phyloP scores from a whole-genome alignment of 2,797 vertebrate genomes.

The Myiotriccus ornatus region DNA sequence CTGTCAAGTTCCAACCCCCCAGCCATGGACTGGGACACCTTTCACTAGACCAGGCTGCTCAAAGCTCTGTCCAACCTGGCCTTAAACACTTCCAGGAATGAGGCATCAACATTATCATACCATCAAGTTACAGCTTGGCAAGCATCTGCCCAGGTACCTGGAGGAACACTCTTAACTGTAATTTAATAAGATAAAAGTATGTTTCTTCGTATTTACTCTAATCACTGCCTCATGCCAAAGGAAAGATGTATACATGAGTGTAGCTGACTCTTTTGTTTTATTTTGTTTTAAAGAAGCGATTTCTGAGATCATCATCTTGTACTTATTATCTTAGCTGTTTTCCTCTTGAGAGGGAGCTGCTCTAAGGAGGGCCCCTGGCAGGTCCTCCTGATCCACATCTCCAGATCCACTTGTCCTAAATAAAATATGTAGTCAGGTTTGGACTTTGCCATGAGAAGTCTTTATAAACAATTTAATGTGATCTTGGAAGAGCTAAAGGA shows the following conservation, averaged over 20 bases:
- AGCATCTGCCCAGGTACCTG: background rate
- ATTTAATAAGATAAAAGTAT: background rate
- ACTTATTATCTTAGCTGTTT: background rate
- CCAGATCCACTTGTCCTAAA: background rate
- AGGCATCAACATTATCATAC: accelerated
- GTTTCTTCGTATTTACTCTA: background rate
- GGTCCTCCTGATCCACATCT: background rate
- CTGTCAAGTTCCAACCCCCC: too few species aligned
- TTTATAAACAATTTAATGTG: background rate
- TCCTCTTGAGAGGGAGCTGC: background rate
- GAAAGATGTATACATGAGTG: background rate
- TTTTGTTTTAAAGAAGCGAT: background rate
- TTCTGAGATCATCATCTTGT: background rate
- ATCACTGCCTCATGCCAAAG: background rate
- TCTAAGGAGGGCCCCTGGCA: background rate
- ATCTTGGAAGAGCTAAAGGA: background rate
- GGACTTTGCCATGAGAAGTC: background rate
- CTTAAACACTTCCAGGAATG: background rate
- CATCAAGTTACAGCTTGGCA: background rate
- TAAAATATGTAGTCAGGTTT: background rate
- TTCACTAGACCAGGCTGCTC: background rate
- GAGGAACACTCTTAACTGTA: background rate
- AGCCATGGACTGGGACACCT: too few species aligned
- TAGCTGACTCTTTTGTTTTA: background rate
- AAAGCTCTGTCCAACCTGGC: background rate